phyloP scores from a whole-genome alignment of 2,888 invertebrate species.

The Octodonta nipae region DNA sequence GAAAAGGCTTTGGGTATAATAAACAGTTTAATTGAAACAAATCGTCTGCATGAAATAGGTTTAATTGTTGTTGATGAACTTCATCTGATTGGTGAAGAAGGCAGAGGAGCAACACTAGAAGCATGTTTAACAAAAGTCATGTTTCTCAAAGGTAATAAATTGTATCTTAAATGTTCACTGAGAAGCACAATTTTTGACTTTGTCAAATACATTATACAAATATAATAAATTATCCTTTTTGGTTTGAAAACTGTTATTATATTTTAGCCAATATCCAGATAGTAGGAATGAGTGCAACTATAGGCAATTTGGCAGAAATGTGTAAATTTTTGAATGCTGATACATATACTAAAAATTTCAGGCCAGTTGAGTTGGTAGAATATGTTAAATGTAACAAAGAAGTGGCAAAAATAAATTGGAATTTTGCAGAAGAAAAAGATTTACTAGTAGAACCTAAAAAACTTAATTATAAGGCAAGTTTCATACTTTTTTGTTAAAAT shows the following conservation, averaged over 20 bases:
- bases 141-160: constrained; percentile 46
- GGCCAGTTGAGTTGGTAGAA: constrained; percentile 76
- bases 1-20: constrained; percentile 83
- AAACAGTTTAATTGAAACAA: constrained; percentile 69
- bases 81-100: constrained; percentile 81
- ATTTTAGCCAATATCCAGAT: constrained; percentile 59
- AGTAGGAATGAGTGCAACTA: constrained; percentile 94
- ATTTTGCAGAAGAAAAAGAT: constrained; percentile 37
- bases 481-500: constrained; percentile 1
- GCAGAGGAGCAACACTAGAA: constrained; percentile 77
- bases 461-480: constrained; percentile 40
- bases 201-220: no score
- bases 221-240: not conserved
- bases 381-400: constrained; percentile 63
- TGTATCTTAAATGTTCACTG: no score
- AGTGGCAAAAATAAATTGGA: constrained; percentile 40
- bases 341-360: constrained; percentile 69
- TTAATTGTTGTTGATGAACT: constrained; percentile 78
- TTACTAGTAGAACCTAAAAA: constrained; percentile 40
- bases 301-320: constrained; percentile 77
- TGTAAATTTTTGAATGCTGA: constrained; percentile 69
- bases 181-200: no score
- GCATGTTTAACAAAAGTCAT: constrained; percentile 67
- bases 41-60: constrained; percentile 63
- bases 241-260: not conserved